Conservation (phyloP, 2,888 invertebrate genomes). For the Drosophila basisetae region DNA sequence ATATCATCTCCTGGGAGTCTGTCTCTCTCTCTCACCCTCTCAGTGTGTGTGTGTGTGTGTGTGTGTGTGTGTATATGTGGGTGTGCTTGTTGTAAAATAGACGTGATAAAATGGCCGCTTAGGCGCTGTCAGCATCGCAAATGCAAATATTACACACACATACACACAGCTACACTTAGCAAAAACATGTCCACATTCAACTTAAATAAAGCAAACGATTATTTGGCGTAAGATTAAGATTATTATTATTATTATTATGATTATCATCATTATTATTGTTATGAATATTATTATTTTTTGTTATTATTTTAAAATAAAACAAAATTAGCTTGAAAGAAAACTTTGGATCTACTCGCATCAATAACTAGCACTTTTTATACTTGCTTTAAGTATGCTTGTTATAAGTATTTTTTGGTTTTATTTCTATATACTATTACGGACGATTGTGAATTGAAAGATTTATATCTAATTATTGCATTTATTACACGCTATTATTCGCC, state of each 20-base stretch:
- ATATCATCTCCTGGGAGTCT: constrained; percentile 36
- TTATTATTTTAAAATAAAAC: background rate
- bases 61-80: constrained; percentile 2
- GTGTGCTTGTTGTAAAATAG: constrained; percentile 59
- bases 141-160: constrained; percentile 52
- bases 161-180: constrained; percentile 3
- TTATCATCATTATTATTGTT: rapidly evolving
- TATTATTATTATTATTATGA: background rate
- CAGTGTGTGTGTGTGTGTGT: background rate
- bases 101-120: constrained; percentile 79
- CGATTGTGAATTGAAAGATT: background rate
- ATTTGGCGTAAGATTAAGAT: background rate
- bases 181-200: background rate
- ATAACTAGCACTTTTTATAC: background rate
- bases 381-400: background rate
- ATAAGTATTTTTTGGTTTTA: background rate
- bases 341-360: background rate
- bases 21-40: background rate
- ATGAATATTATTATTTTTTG: too few species aligned
- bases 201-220: background rate
- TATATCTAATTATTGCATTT: too few species aligned
- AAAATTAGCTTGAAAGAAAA: background rate
- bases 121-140: constrained; percentile 69
- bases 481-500: background rate
- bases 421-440: background rate